Evolutionary conservation across 2,797 vertebrate species (phyloP), one percentile per base, ranked within the genome.

Genomic region (Gymnoscopelus braueri): DNA sequence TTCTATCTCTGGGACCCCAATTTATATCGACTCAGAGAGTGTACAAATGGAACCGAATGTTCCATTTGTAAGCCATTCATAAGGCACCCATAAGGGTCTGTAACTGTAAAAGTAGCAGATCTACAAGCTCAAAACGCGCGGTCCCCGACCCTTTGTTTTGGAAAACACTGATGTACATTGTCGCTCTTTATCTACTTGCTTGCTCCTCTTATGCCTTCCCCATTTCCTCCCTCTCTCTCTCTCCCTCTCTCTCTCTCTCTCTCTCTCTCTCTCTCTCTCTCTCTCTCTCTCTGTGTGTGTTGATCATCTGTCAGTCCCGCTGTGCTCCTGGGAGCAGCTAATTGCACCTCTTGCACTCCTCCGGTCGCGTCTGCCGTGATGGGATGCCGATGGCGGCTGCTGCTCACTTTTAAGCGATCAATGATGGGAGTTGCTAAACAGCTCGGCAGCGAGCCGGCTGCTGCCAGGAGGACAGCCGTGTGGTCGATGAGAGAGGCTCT

Each of bases 261-360:
- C 32, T 29, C 59, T 60, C 57, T 57, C n/a, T 24, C 52, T 50
- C 48, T 60, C 47, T 32, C 29, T 54, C 50, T 54, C 15, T 24
- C 29, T 63, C 26, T 3, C 26, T 3, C 26, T 26, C 26, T 26
- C 26, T 35, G 2, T 6, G 4, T 39, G 39, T 77, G 81, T 81
- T 88, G 89, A 91, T 90, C 69, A 82, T 87, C 83, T 91, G 93
- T 93, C 93, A 92, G 81, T 92, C 84, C 77, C 63, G 5, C 44
- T 0, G 68, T 73, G 87, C 91, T 90, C 91, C 66, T 83, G 86
- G 92, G 93, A 92, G 71, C 60, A 70, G 80, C 83, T 94, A 94
- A 94, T 94, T 93, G 93, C 92, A 87, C 82, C 87, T 89, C 85
- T 89, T 88, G 89, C 91, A 89, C 91, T 90, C 76, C 76, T 74